A percentile compares a stretch with the other conserved stretches of the same genome.
These are phyloP conservation scores for Perognathus longimembris DNA, from an alignment of 2,113 vertebrate genomes.

Conservation along the genomic window DNA sequence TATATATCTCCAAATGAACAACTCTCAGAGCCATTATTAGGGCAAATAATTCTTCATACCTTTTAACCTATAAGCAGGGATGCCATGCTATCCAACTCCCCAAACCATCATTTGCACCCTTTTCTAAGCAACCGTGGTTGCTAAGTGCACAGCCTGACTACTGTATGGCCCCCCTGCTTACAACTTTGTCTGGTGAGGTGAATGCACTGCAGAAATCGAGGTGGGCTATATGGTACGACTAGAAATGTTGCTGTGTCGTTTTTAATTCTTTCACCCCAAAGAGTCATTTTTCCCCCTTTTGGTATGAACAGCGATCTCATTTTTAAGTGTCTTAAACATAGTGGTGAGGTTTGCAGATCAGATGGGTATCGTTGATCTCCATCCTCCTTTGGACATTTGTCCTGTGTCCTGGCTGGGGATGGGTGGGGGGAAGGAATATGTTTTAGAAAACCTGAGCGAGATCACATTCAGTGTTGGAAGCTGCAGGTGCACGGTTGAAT, in stretches of 20 bases:
- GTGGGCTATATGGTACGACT: neutral
- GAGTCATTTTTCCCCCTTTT: neutral
- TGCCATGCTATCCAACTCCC: accelerated
- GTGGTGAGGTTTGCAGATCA: too few species aligned
- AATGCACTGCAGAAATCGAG: neutral
- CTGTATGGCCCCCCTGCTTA: neutral
- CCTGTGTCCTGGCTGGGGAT: too few species aligned
- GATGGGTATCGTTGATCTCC: too few species aligned
- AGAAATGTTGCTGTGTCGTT: neutral
- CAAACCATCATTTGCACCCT: accelerated
- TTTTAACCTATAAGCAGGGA: neutral
- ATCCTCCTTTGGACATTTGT: too few species aligned
- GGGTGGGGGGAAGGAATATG: too few species aligned
- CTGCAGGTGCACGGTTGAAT: too few species aligned
- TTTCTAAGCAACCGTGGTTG: neutral
- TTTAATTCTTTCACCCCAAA: too few species aligned
- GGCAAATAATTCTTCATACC: neutral
- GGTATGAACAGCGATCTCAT: neutral
- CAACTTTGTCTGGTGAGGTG: neutral
- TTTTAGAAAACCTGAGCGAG: too few species aligned
- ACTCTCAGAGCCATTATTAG: neutral
- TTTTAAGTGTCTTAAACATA: neutral
- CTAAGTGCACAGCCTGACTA: neutral
- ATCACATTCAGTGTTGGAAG: too few species aligned
- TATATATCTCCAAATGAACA: neutral